These are phyloP conservation scores for Glossophaga mutica DNA, from an alignment of 2,797 vertebrate species.

Conservation along the genomic window DNA sequence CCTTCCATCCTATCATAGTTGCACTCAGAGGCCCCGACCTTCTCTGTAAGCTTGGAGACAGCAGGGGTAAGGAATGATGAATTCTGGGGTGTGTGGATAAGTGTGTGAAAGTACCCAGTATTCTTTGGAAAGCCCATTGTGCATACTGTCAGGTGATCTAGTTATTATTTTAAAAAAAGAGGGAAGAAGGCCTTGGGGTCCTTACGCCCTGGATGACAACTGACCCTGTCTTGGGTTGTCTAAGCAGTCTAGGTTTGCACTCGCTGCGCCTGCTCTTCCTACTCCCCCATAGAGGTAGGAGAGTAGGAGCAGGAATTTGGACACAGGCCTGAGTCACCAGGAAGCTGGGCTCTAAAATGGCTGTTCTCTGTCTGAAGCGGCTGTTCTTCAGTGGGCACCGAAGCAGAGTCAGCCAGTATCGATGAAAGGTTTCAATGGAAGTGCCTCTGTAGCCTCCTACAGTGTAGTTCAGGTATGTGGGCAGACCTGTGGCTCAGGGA, in stretches of 20 bases:
- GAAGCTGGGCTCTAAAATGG: slow-evolving; percentile 14
- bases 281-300: not conserved
- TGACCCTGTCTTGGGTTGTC: not conserved
- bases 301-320: slow-evolving; percentile 52
- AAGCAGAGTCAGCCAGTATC: not conserved
- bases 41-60: not conserved
- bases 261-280: not conserved
- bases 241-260: not conserved
- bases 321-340: slow-evolving; percentile 51
- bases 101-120: not conserved
- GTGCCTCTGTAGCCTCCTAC: not conserved
- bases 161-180: slow-evolving; percentile 13
- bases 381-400: not conserved
- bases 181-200: not conserved
- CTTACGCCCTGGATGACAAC: not conserved
- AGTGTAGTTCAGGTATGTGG: not conserved
- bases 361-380: not conserved
- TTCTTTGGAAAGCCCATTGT: not conserved
- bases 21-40: not conserved
- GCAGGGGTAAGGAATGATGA: not conserved
- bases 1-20: not conserved
- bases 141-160: not conserved
- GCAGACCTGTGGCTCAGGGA: not conserved
- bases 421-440: not conserved
- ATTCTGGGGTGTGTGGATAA: not conserved